Conservation (phyloP, 2,113 vertebrate species). For the Rhynchomys soricoides region DNA sequence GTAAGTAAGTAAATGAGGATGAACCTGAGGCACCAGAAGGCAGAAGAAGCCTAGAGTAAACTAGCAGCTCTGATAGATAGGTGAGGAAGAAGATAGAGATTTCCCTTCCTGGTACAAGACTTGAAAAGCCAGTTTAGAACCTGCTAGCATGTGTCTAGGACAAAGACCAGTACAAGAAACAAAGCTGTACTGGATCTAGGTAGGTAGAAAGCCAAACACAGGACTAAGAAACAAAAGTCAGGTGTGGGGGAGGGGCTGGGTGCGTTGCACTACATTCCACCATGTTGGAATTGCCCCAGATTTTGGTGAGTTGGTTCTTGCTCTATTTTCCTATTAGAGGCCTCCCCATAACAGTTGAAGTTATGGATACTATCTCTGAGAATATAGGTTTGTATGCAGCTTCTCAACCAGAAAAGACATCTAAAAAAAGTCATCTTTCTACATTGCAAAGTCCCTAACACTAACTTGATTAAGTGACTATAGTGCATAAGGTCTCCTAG, state of each 20-base stretch:
- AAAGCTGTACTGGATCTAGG: background rate
- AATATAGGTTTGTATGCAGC: background rate
- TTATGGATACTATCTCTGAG: background rate
- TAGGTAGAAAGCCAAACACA: background rate
- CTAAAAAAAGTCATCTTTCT: constrained; percentile 4
- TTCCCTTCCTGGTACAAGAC: background rate
- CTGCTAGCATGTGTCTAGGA: background rate
- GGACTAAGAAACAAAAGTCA: background rate
- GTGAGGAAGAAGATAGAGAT: background rate
- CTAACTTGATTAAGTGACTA: background rate
- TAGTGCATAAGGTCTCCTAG: background rate
- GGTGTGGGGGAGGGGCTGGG: background rate
- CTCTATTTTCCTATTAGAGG: background rate
- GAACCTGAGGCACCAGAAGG: background rate
- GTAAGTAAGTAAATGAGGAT: background rate
- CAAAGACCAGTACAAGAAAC: background rate
- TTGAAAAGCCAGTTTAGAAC: background rate
- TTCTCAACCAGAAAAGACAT: background rate
- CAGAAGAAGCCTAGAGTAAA: background rate
- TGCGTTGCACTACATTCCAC: background rate
- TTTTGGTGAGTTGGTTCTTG: background rate
- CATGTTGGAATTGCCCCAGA: background rate
- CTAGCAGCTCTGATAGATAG: background rate
- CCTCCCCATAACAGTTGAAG: background rate
- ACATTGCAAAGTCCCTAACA: background rate